Evolutionary conservation across 2,797 vertebrate species (phyloP), one percentile per base, ranked within the genome.

Genomic region (Psittacula echo): DNA sequence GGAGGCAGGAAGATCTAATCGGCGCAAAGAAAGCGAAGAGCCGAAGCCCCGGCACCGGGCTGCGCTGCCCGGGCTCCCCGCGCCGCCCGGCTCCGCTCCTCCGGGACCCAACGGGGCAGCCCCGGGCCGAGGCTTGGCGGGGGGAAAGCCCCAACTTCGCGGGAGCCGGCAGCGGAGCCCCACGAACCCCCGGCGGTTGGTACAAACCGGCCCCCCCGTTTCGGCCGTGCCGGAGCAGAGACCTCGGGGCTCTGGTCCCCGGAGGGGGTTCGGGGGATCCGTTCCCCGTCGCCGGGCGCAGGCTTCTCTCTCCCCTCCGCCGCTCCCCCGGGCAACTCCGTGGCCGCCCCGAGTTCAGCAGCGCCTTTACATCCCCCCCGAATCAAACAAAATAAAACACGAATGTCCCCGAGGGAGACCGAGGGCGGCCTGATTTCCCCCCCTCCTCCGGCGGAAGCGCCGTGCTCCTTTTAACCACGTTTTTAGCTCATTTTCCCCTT

Each of bases 1-100:
- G 37, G 77, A 48, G 66, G n/a, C n/a, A 60, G 56, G 89, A 19
- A 94, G 96, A 94, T 89, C 1, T 87, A 85, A 94, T 93, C 90
- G 86, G 56, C 10, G 10, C 13, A 26, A 11, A 30, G 42, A 68
- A 56, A 71, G 62, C 14, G 34, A 50, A 30, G n/a, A 61, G 29
- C 54, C 9, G 64, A 9, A 85, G 50, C 62, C 8, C 7, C 47
- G 21, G 53, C 13, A n/a, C n/a, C 23, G 45, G 9, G 18, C 18
- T 18, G 74, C 9, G 44, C 78, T 71, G 47, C 67, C 34, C n/a
- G n/a, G 34, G 86, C 53, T 72, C 50, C 22, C 51, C 44, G 65
- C 45, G 41, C 87, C 41, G 24, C 64, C 48, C 23, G 83, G 30
- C 60, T 71, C 4, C 20, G 22, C 30, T 70, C n/a, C 68, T 50